A percentile compares a stretch with the other conserved stretches of the same genome.
phyloP scores from a whole-genome alignment of 2,113 vertebrate species.

The Propithecus coquereli region DNA sequence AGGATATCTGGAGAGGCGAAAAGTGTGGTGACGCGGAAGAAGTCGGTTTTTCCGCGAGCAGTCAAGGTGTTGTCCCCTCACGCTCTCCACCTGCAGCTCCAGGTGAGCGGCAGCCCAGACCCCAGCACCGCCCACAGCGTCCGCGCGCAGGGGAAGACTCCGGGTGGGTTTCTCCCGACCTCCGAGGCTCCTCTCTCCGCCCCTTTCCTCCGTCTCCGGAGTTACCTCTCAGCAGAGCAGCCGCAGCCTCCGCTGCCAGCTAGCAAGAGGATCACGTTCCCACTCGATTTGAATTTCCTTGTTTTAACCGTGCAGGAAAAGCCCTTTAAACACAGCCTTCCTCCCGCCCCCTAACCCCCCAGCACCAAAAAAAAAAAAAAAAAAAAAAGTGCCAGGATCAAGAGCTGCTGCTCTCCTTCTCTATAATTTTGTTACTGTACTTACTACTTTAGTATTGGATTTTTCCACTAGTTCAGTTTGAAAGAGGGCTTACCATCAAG shows the following conservation, averaged over 20 bases:
- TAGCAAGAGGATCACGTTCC: conserved; percentile 56
- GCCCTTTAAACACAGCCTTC: conserved; percentile 42
- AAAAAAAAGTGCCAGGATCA: conserved; percentile 62
- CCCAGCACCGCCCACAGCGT: not conserved
- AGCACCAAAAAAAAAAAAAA: not conserved
- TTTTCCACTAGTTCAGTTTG: conserved; percentile 67
- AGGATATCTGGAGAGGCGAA: not conserved
- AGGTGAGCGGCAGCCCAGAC: conserved; percentile 56
- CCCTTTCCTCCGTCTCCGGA: conserved; percentile 4
- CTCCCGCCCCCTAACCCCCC: not conserved
- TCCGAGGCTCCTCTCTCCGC: not conserved
- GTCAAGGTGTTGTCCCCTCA: conserved; percentile 7
- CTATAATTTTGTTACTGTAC: not conserved
- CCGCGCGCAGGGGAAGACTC: not conserved
- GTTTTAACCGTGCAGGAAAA: conserved; percentile 61
- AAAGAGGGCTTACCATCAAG: conserved; percentile 34
- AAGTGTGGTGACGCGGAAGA: conserved; percentile 44
- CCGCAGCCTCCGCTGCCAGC: conserved; percentile 3
- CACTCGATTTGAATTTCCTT: conserved; percentile 64
- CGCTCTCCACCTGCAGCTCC: conserved; percentile 67
- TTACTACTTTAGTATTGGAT: conserved; percentile 47
- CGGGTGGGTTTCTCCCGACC: not conserved
- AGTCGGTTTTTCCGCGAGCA: not conserved
- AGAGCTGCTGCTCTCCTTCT: conserved; percentile 65
- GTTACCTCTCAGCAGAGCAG: conserved; percentile 52